Evolutionary conservation across 2,888 invertebrate species (phyloP).

Genomic region (Drosophila paracracens): DNA sequence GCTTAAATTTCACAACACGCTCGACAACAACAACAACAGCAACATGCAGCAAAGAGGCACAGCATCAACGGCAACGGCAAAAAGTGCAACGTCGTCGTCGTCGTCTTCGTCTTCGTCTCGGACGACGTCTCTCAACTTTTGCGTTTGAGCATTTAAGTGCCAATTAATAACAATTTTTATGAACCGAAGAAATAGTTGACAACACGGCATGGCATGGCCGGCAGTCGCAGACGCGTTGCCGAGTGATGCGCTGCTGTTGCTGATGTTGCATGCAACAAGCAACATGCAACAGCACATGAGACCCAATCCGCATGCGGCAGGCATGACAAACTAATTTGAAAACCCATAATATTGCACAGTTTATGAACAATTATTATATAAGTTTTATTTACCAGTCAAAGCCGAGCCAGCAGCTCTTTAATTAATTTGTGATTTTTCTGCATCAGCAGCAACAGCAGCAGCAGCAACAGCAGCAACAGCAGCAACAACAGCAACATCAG

Average conservation of each 20-base stretch:
- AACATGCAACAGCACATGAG: conserved; percentile 49
- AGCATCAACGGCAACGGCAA: conserved; percentile 59
- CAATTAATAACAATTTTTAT: conserved; percentile 85
- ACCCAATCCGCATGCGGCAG: conserved; percentile 20
- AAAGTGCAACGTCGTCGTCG: conserved; percentile 43
- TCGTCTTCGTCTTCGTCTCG: conserved; percentile 35
- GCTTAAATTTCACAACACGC: conserved; percentile 80
- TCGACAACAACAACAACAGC: conserved; percentile 60
- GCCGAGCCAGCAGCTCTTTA: conserved; percentile 61
- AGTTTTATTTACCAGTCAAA: conserved; percentile 81
- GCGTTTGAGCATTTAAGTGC: conserved; percentile 85
- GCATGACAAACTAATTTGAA: conserved; percentile 81
- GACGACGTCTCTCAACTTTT: conserved; percentile 79
- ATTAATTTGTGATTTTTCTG: conserved; percentile 82
- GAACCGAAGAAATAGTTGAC: conserved; percentile 85
- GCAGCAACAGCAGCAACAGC: conserved; percentile 19
- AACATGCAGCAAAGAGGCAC: conserved; percentile 57
- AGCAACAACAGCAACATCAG: conserved; percentile 38
- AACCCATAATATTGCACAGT: conserved; percentile 83
- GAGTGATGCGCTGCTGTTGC: conserved; percentile 49
- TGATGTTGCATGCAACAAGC: conserved; percentile 55
- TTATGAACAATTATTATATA: conserved; percentile 84
- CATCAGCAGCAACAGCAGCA: conserved; percentile 43
- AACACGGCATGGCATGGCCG: conserved; percentile 77
- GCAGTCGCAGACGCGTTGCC: conserved; percentile 44